Conservation (phyloP, 2,888 invertebrate species). For the Drosophila borborema region DNA sequence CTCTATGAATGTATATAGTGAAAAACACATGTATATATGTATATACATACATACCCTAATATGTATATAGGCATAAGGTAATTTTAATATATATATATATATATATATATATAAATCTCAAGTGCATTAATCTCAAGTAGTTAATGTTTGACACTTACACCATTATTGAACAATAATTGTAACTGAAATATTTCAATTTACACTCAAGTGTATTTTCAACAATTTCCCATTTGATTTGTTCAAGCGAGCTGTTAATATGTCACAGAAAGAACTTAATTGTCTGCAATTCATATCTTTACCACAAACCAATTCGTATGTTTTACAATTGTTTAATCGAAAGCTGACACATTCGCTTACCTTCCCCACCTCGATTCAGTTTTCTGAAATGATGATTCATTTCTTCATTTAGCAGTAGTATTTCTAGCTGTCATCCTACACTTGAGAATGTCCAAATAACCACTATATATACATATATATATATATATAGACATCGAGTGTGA, state of each 20-base stretch:
- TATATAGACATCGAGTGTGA: neutral
- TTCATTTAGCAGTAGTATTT: slow-evolving; percentile 22
- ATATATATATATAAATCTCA: too few relatives aligned
- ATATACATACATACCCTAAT: neutral
- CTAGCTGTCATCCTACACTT: slow-evolving; percentile 39
- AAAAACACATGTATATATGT: neutral
- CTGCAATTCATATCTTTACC: neutral
- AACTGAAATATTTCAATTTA: neutral
- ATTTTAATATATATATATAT: too few relatives aligned
- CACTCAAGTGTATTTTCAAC: neutral
- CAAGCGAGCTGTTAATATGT: neutral
- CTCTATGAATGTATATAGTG: neutral
- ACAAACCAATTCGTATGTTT: neutral
- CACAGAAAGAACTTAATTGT: neutral
- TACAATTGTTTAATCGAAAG: neutral
- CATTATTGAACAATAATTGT: neutral
- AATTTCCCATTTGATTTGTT: neutral
- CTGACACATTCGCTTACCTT: neutral
- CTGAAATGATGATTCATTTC: slow-evolving; percentile 22
- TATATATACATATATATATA: neutral
- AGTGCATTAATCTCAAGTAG: neutral
- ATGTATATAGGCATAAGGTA: neutral
- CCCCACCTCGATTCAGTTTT: neutral
- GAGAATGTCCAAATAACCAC: slow-evolving; percentile 51
- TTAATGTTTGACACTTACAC: neutral